A percentile compares a stretch with the other conserved stretches of the same genome.
Evolutionary conservation across 2,797 vertebrate species (phyloP).

Genomic region (Fringilla coelebs): DNA sequence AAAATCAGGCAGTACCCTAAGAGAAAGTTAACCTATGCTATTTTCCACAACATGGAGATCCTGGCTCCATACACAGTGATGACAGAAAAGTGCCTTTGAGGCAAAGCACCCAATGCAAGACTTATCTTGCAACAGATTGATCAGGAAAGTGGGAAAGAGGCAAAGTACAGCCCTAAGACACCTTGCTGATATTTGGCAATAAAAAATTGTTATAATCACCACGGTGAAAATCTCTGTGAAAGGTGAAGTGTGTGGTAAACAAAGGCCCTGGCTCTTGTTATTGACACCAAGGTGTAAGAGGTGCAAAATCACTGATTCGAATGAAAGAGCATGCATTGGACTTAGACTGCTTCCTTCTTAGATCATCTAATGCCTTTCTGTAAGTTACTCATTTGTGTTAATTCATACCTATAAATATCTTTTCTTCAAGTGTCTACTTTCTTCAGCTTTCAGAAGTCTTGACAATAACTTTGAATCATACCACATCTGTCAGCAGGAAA

Average conservation of each 20-base stretch:
- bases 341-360: not conserved
- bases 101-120: not conserved
- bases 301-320: not conserved
- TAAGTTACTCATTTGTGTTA: not conserved
- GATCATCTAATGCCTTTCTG: not conserved
- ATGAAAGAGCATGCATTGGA: not conserved
- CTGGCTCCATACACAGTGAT: not conserved
- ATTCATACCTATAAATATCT: not conserved
- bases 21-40: rapidly evolving
- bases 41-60: not conserved
- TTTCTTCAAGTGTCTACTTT: not conserved
- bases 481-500: not conserved
- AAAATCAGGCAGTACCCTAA: not conserved
- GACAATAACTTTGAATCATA: not conserved
- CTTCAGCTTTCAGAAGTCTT: not conserved
- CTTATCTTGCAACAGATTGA: not conserved
- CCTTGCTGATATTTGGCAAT: not conserved
- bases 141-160: not conserved
- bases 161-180: not conserved
- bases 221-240: not conserved
- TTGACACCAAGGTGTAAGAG: not conserved
- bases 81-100: not conserved
- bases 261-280: not conserved
- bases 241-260: not conserved
- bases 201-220: not conserved